Evolutionary conservation across 1,140 invertebrate genomes (phyloP), one percentile per base, ranked within the genome.

Genomic region (Drosophila equinoxialis): DNA sequence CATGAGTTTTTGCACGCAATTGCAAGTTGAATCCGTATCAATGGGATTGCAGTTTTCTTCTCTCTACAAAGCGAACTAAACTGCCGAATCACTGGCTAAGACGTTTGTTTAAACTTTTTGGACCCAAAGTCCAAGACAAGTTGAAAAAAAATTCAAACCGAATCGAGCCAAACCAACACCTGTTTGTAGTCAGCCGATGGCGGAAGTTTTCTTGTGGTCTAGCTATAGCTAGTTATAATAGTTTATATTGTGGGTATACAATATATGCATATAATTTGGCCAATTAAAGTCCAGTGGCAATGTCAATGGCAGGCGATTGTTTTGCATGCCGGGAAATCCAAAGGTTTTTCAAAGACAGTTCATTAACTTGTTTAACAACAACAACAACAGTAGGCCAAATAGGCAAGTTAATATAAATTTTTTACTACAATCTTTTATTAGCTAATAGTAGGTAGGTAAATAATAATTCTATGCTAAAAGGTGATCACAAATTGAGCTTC

Each of bases 181-280:
- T 70, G 45, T 51, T 51, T 51, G 17, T 51, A 23, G 17, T 51
- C 7, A 23, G 62, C 55, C 69, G 51, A 23, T 62, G 71, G 69
- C 83, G 79, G 84, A 87, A 83, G 83, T 73, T 74, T 76, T 80
- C 69, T 83, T 80, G 84, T 70, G 77, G 77, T 51, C 45, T 23
- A 51, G 17, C 45, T 23, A 23, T 0, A 23, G 30, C 30, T 6
- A 51, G 30, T 30, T 23, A 51, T 17, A 20, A 51, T 23, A 20
- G 14, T 48, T 6, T 51, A 51, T 51, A 23, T 37, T 37, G 37
- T 54, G 67, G 65, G 30, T 39, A 51, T 41, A 64, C 33, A 35
- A 35, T 68, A 61, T 63, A 37, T 17, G 35, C 55, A 14, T 51
- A 51, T 51, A 51, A 51, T 77, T 63, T 45, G 35, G 68, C 55